Percentiles rank a stretch among this genome's conserved stretches.
Evolutionary conservation across 2,888 invertebrate species (phyloP).

Genomic region (Ephialtes manifestator): DNA sequence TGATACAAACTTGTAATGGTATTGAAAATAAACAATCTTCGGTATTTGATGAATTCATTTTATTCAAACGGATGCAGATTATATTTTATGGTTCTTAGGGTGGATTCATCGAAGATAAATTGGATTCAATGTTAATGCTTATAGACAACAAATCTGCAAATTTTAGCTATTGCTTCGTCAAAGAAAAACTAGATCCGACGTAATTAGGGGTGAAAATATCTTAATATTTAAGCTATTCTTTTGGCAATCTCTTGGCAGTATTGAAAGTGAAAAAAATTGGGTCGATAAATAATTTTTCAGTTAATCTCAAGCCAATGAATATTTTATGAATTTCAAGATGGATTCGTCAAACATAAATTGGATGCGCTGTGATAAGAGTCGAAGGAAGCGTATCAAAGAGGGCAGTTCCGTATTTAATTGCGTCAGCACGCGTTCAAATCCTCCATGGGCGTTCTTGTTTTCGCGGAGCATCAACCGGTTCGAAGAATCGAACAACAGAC

Average conservation of each 20-base stretch:
- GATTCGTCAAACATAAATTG: conserved; percentile 45
- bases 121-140: too few relatives aligned
- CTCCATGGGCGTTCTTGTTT: conserved; percentile 64
- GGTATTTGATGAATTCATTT: too few relatives aligned
- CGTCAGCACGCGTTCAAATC: conserved; percentile 24
- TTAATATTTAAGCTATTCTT: too few relatives aligned
- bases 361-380: conserved; percentile 30
- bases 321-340: conserved; percentile 47
- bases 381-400: conserved; percentile 26
- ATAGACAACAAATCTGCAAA: conserved; percentile 23
- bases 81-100: too few relatives aligned
- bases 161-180: conserved; percentile 24
- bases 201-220: too few relatives aligned
- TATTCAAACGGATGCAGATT: too few relatives aligned
- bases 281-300: neutral
- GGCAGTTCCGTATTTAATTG: conserved; percentile 51
- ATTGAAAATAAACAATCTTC: too few relatives aligned
- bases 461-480: conserved; percentile 49
- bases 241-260: neutral
- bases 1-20: too few relatives aligned
- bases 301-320: conserved; percentile 13
- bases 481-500: conserved; percentile 47
- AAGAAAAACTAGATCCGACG: too few relatives aligned
- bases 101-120: too few relatives aligned
- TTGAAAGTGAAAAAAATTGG: conserved; percentile 48